phyloP scores from a whole-genome alignment of 2,113 vertebrate genomes.

The Pipa parva region DNA sequence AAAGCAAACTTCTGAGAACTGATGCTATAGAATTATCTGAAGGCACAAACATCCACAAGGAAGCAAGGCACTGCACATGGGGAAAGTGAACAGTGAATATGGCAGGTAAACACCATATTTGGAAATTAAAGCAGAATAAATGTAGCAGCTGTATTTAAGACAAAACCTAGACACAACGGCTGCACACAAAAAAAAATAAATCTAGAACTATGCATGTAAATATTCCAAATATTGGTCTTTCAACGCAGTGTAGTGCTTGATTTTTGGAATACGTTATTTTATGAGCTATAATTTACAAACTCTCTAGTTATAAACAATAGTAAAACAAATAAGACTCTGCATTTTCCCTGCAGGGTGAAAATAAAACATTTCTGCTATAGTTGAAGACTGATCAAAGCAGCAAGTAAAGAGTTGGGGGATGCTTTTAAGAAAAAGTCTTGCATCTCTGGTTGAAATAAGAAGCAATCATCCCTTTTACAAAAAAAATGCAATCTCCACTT shows the following conservation, averaged over 20 bases:
- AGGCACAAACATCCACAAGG: conserved; percentile 35
- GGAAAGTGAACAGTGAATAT: conserved; percentile 13
- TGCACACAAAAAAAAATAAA: not conserved
- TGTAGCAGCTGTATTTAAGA: not conserved
- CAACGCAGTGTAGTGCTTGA: not conserved
- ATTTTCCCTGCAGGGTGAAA: not conserved
- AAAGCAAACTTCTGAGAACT: conserved; percentile 6
- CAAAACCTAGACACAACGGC: not conserved
- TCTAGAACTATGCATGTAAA: too few relatives aligned
- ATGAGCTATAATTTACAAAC: conserved; percentile 1
- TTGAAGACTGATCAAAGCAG: not conserved
- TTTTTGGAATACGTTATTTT: not conserved
- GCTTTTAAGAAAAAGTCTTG: too few relatives aligned
- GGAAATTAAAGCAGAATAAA: not conserved
- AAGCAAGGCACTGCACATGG: conserved; percentile 33
- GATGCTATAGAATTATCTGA: conserved; percentile 29
- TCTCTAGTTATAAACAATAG: not conserved
- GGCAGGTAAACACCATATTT: not conserved
- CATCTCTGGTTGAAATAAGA: not conserved
- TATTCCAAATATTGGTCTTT: not conserved
- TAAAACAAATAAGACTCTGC: not conserved
- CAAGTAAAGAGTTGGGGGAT: not conserved
- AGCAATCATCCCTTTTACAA: rapidly evolving
- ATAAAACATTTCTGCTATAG: not conserved
- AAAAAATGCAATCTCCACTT: too few relatives aligned